Percentiles rank a stretch among this genome's conserved stretches.
Conservation (phyloP, 2,888 invertebrate species). For the Chorisops tibialis region DNA sequence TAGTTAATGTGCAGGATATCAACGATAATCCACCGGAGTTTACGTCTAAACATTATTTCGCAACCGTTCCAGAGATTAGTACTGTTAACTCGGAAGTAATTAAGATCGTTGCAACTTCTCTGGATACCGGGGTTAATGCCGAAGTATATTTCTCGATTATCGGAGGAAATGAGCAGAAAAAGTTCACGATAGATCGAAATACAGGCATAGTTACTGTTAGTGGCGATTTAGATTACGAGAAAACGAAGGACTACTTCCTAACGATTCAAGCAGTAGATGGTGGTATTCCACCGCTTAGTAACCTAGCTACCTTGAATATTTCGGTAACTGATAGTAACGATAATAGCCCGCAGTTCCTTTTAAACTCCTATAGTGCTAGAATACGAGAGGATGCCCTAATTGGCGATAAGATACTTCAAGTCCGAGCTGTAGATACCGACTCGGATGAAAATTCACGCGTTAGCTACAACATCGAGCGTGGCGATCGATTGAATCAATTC, state of each 20-base stretch:
- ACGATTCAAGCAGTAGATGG: conserved; percentile 89
- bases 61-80: conserved; percentile 73
- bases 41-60: conserved; percentile 73
- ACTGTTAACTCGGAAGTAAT: conserved; percentile 77
- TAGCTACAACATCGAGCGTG: conserved; percentile 71
- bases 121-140: conserved; percentile 90
- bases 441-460: conserved; percentile 76
- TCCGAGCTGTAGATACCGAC: conserved; percentile 81
- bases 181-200: conserved; percentile 72
- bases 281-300: conserved; percentile 83
- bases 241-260: conserved; percentile 78
- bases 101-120: conserved; percentile 83
- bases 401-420: conserved; percentile 71
- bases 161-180: conserved; percentile 84
- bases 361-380: conserved; percentile 70
- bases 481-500: conserved; percentile 75
- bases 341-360: conserved; percentile 78
- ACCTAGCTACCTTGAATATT: conserved; percentile 82
- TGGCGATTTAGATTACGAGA: conserved; percentile 82
- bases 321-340: conserved; percentile 84
- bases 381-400: conserved; percentile 75
- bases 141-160: conserved; percentile 84
- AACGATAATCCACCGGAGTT: conserved; percentile 97
- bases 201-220: conserved; percentile 73
- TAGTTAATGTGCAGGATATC: conserved; percentile 84